Percentiles rank a stretch among this genome's conserved stretches.
Conservation (phyloP, 37 sponge, comb jelly and placozoan species). For the Beroe forskalii region DNA sequence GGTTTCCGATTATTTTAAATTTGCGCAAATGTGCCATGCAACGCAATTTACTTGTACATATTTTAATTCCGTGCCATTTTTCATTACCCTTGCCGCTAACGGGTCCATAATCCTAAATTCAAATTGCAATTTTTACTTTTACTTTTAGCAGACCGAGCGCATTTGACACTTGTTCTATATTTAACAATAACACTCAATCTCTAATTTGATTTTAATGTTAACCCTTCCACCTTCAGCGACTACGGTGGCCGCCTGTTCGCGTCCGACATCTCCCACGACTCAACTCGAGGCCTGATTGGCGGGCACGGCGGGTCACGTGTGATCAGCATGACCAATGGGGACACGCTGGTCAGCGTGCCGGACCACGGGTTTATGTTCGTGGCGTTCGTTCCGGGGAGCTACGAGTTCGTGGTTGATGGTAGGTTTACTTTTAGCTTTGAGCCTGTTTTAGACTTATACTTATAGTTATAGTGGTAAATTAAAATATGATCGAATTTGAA, state of each 20-base stretch:
- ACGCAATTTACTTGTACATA: no score
- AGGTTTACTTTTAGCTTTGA: background rate
- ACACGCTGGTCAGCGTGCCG: background rate
- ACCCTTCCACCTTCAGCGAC: background rate
- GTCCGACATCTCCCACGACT: slow-evolving; percentile 10
- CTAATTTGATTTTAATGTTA: background rate
- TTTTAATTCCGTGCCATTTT: no score
- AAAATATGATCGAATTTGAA: no score
- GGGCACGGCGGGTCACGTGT: slow-evolving; percentile 21
- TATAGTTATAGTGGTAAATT: no score
- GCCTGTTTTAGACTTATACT: no score
- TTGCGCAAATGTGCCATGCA: no score
- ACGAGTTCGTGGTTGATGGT: slow-evolving; percentile 20
- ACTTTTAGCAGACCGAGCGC: no score
- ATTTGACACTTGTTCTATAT: background rate
- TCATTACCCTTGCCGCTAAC: no score
- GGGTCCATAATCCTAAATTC: no score
- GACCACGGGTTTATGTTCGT: background rate
- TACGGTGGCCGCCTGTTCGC: slow-evolving; percentile 41
- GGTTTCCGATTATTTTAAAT: no score
- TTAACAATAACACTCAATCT: background rate
- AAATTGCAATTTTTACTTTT: no score
- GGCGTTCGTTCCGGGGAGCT: background rate
- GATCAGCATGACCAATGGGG: background rate
- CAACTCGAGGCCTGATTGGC: background rate